phyloP scores from a whole-genome alignment of 2,888 invertebrate genomes.

The Maniola hyperantus region DNA sequence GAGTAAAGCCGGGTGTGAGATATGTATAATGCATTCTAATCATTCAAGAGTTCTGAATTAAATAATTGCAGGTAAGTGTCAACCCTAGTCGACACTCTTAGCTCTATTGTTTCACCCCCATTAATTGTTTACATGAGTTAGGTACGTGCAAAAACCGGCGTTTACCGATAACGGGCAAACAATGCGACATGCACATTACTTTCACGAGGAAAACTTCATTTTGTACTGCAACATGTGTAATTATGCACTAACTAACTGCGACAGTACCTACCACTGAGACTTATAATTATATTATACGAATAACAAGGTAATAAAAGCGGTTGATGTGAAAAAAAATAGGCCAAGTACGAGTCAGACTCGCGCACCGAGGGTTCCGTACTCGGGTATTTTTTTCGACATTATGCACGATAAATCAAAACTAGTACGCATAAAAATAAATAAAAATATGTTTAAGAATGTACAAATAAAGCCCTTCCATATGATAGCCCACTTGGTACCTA shows the following conservation, averaged over 20 bases:
- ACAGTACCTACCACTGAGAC: not conserved
- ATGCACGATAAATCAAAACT: too few species aligned
- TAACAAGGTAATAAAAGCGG: not conserved
- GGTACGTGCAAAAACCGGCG: slow-evolving; percentile 28
- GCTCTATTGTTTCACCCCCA: slow-evolving; percentile 28
- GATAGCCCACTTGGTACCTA: too few species aligned
- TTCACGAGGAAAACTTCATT: slow-evolving; percentile 34
- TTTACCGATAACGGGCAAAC: slow-evolving; percentile 27
- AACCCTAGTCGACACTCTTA: slow-evolving; percentile 1
- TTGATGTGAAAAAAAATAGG: not conserved
- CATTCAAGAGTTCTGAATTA: not conserved
- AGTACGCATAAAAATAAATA: too few species aligned
- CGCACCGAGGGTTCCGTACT: too few species aligned
- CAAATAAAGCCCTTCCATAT: too few species aligned
- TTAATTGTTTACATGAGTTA: slow-evolving; percentile 29
- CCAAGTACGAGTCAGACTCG: too few species aligned
- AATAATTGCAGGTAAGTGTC: not conserved
- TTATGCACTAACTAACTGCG: slow-evolving; percentile 13
- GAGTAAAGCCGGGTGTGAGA: too few species aligned
- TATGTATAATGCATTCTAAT: too few species aligned
- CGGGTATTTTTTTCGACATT: too few species aligned
- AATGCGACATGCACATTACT: slow-evolving; percentile 30
- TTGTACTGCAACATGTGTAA: slow-evolving; percentile 20
- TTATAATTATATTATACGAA: not conserved
- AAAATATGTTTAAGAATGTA: too few species aligned